Conservation (phyloP, 2,113 vertebrate genomes). For the Anthoscopus minutus region DNA sequence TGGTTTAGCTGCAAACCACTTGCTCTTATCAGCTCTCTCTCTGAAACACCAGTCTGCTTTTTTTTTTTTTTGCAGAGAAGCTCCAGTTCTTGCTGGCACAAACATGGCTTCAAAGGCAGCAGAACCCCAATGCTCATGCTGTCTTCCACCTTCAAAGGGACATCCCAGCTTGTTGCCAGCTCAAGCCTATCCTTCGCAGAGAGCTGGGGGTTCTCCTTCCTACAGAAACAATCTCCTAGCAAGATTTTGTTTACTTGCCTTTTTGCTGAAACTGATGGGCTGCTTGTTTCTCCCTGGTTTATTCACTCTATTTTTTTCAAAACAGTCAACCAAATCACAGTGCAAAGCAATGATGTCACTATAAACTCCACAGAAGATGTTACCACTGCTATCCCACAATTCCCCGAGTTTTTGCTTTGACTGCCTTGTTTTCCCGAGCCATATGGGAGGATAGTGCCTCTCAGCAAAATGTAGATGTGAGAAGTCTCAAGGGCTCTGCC, state of each 20-base stretch:
- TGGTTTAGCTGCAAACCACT: background rate
- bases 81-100: background rate
- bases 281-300: background rate
- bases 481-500: background rate
- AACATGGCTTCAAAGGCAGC: background rate
- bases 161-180: rapidly evolving
- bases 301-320: background rate
- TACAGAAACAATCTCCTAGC: background rate
- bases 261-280: background rate
- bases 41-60: background rate
- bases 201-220: background rate
- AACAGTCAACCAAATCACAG: background rate
- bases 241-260: background rate
- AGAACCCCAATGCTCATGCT: background rate
- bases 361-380: background rate
- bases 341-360: background rate
- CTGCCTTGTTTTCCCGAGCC: conserved; percentile 6
- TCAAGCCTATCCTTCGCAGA: background rate
- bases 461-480: background rate
- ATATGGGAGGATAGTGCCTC: background rate
- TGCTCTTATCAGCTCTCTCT: background rate
- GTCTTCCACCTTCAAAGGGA: background rate
- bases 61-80: background rate
- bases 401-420: background rate
- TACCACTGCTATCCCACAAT: background rate